These are phyloP conservation scores for Brachionus paranguensis DNA, from an alignment of 1,140 invertebrate species.

Conservation along the genomic window DNA sequence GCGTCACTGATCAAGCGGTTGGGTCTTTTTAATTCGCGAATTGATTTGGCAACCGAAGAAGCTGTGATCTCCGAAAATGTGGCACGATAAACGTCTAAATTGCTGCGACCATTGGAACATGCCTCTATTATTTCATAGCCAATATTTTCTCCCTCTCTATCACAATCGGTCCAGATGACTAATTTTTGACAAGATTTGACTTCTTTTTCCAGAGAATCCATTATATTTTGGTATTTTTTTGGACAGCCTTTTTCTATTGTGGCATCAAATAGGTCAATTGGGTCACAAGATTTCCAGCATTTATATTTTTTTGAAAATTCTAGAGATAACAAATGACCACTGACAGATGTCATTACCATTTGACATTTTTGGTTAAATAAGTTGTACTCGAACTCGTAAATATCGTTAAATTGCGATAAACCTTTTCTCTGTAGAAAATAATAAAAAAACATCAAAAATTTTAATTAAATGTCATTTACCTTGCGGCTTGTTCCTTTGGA, in stretches of 20 bases:
- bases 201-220: slow-evolving; percentile 77
- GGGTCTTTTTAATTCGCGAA: slow-evolving; percentile 70
- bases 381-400: slow-evolving; percentile 85
- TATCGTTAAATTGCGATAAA: slow-evolving; percentile 84
- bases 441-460: slow-evolving; percentile 47
- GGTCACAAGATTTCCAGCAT: slow-evolving; percentile 76
- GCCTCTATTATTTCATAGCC: slow-evolving; percentile 94
- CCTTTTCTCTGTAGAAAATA: slow-evolving; percentile 70
- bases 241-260: slow-evolving; percentile 74
- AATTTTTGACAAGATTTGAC: slow-evolving; percentile 68
- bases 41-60: slow-evolving; percentile 67
- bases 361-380: slow-evolving; percentile 56
- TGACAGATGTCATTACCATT: slow-evolving; percentile 97
- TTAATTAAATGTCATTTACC: slow-evolving; percentile 54
- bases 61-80: slow-evolving; percentile 95
- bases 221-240: slow-evolving; percentile 67
- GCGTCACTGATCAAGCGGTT: slow-evolving; percentile 82
- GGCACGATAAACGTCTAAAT: slow-evolving; percentile 72
- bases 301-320: slow-evolving; percentile 71
- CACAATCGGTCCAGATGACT: slow-evolving; percentile 99
- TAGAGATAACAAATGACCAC: slow-evolving; percentile 79
- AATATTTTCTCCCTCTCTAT: slow-evolving; percentile 99
- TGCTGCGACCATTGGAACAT: slow-evolving; percentile 70
- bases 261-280: slow-evolving; percentile 77
- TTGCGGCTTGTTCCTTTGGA: slow-evolving; percentile 67